Evolutionary conservation across 2,888 invertebrate genomes (phyloP).

Genomic region (Pecten maximus): DNA sequence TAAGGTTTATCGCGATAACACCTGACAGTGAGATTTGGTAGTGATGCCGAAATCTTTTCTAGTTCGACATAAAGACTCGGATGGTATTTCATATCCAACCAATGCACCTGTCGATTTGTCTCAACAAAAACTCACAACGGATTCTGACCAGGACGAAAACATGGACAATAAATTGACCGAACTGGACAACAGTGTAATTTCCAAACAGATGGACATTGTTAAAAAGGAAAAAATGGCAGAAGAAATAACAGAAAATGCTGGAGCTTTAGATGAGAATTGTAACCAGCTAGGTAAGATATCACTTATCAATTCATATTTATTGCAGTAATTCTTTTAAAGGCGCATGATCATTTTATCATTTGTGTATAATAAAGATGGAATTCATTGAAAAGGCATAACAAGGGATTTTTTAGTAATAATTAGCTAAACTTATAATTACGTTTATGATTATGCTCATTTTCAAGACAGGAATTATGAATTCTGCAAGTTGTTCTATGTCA

Average conservation of each 20-base stretch:
- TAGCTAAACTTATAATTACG: not conserved
- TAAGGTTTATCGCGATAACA: not conserved
- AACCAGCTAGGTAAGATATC: not conserved
- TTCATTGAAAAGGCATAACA: no score
- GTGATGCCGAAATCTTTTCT: constrained; percentile 25
- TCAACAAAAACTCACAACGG: not conserved
- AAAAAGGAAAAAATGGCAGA: not conserved
- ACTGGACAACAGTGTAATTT: not conserved
- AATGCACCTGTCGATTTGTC: constrained; percentile 21
- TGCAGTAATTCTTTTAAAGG: not conserved
- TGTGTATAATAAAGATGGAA: no score
- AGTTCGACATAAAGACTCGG: not conserved
- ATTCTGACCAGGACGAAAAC: not conserved
- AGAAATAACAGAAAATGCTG: not conserved
- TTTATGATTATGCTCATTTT: not conserved
- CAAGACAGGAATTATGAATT: not conserved
- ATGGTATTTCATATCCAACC: not conserved
- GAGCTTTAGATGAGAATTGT: not conserved
- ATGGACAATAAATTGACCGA: not conserved
- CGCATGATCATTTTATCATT: not conserved
- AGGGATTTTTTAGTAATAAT: not conserved
- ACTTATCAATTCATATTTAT: not conserved
- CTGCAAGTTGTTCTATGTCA: not conserved
- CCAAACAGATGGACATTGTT: not conserved
- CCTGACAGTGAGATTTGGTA: not conserved